These are phyloP conservation scores for Catalaphyllia jardinei DNA, from an alignment of 64 coral and sea anemone species.

Conservation along the genomic window DNA sequence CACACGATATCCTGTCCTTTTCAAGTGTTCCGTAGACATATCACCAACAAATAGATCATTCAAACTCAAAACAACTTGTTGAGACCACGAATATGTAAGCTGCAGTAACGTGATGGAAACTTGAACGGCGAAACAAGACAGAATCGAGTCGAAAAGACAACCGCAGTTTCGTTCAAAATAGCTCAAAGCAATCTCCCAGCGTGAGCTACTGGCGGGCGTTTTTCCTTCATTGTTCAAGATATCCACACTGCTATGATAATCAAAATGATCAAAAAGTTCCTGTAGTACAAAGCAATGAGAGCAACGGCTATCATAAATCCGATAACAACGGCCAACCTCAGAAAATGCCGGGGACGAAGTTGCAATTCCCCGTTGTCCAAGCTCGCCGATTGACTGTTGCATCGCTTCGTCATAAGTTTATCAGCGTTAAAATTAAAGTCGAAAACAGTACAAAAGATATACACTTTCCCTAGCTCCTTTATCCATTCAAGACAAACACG, in stretches of 20 bases:
- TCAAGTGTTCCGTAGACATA: background rate
- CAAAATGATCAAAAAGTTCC: slow-evolving; percentile 82
- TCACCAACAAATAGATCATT: slow-evolving; percentile 30
- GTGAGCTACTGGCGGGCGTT: background rate
- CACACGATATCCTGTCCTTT: background rate
- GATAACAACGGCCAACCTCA: slow-evolving; percentile 68
- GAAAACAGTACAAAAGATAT: background rate
- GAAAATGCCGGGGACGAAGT: slow-evolving; percentile 30
- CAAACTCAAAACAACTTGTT: slow-evolving; percentile 19
- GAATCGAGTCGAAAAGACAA: slow-evolving; percentile 19
- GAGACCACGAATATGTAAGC: slow-evolving; percentile 10
- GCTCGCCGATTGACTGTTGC: slow-evolving; percentile 15
- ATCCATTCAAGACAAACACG: background rate
- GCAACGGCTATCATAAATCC: slow-evolving; percentile 72
- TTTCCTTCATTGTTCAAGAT: slow-evolving; percentile 30
- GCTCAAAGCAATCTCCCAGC: background rate
- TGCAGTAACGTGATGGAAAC: slow-evolving; percentile 25
- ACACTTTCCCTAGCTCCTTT: background rate
- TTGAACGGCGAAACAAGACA: slow-evolving; percentile 45
- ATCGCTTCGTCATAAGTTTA: slow-evolving; percentile 17
- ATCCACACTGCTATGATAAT: slow-evolving; percentile 93
- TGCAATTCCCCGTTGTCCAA: slow-evolving; percentile 9
- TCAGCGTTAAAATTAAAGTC: background rate
- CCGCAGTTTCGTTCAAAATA: background rate
- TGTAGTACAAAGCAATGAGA: slow-evolving; percentile 68